Conservation (phyloP, 92 coral and sea anemone species). For the Bergia puertoricense region DNA sequence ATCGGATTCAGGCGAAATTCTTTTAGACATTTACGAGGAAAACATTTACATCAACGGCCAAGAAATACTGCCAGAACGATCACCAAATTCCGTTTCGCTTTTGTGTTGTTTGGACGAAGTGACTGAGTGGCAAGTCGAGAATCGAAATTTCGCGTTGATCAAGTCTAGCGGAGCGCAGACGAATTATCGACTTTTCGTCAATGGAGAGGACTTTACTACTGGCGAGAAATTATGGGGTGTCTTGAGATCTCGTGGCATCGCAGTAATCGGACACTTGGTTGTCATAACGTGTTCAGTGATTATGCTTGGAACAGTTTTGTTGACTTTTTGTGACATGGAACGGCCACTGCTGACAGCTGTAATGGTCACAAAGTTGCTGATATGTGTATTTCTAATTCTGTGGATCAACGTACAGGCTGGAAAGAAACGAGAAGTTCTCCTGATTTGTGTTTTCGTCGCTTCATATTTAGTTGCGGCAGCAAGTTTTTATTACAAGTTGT, state of each 20-base stretch:
- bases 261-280: not conserved
- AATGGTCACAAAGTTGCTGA: not conserved
- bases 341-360: not conserved
- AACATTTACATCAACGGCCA: not conserved
- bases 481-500: not conserved
- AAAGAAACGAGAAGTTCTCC: not conserved
- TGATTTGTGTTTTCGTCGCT: not conserved
- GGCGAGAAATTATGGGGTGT: not conserved
- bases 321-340: not conserved
- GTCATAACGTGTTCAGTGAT: not conserved
- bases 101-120: not conserved
- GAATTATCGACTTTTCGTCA: not conserved
- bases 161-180: not conserved
- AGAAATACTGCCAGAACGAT: not conserved
- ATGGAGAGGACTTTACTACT: not conserved
- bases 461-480: not conserved
- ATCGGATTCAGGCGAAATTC: not conserved
- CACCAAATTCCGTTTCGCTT: not conserved
- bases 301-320: not conserved
- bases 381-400: not conserved
- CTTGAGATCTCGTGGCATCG: not conserved
- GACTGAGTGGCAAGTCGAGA: not conserved
- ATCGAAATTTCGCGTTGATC: conserved; percentile 1
- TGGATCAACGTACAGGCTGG: not conserved
- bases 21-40: not conserved